Base-by-base conservation (phyloP, 1,140 invertebrate species). In the Gryllus bimaculatus region DNA sequence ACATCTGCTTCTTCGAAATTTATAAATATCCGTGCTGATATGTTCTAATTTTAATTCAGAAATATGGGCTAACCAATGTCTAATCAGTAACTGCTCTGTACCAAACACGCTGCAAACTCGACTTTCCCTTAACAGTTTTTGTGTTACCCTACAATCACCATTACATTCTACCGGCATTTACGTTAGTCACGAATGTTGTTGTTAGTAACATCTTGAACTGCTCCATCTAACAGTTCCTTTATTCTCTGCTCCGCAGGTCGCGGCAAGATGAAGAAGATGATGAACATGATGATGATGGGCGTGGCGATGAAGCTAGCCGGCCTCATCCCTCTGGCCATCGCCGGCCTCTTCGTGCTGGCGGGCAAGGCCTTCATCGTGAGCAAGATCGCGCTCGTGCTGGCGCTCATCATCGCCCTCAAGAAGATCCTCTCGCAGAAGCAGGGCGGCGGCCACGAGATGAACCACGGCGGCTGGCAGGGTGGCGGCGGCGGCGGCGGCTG, bases 231-330 rank as follows among this genome's bases (percentile, higher is more conserved):
- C n/a, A n/a, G n/a, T n/a, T n/a, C n/a, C n/a, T n/a, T n/a, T n/a
- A n/a, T 39, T 39, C 5, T 39, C 26, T 39, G 26, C 5, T 39
- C 26, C 5, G 77, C 85, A 91, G 91, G 92, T 82, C 89, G 91
- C 80, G 91, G 92, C 5, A 93, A 93, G 83, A 92, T 92, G 91
- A 93, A 93, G 88, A 92, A 93, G 81, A 94, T 93, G 92, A 93
- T 93, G 90, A 89, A 91, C 26, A 93, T 92, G 88, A 93, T 94
- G 90, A 92, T 92, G 89, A 93, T 93, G 91, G 92, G 92, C 0
- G 88, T 92, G 79, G 91, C 90, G 0, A 92, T 92, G 87, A 94
- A 93, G 84, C 90, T 93, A 89, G 91, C 90, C 0, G 91, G 91
- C 0, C 85, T 93, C 87, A 87, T 93, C 13, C 92, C 92, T 0